Evolutionary conservation across 2,797 vertebrate species (phyloP).

Genomic region (Smutsia temminckii): DNA sequence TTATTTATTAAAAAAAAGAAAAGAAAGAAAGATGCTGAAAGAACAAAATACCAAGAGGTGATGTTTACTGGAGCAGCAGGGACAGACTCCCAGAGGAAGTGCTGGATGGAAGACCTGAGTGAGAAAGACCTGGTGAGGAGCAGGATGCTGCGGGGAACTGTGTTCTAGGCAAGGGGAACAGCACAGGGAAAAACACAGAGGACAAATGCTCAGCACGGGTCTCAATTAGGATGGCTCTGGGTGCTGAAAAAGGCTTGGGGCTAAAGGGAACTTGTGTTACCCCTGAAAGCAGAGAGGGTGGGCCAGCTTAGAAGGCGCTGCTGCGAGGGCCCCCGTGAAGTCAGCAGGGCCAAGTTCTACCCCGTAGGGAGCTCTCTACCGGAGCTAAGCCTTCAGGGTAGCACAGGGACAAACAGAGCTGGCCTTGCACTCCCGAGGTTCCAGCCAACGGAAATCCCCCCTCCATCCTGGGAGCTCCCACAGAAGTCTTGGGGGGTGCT

Average conservation of each 20-base stretch:
- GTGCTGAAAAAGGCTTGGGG: neutral
- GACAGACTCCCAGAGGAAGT: neutral
- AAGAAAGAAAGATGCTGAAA: neutral
- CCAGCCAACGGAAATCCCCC: neutral
- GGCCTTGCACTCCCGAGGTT: neutral
- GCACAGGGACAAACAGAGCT: neutral
- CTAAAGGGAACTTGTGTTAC: neutral
- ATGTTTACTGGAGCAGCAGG: too few species aligned
- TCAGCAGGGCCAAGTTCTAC: neutral
- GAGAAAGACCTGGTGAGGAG: neutral
- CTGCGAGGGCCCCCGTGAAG: neutral
- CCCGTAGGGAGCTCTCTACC: neutral
- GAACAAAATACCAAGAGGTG: neutral
- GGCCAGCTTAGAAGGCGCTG: neutral
- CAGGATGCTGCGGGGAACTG: neutral
- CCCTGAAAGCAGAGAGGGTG: neutral
- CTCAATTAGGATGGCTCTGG: neutral
- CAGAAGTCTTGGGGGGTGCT: neutral
- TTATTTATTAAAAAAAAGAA: neutral
- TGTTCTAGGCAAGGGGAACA: neutral
- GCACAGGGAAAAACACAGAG: accelerated
- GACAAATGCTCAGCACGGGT: too few species aligned
- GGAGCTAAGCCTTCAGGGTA: neutral
- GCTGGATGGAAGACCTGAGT: neutral
- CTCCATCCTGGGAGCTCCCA: neutral